Conservation (phyloP, 30 jellyfish, hydroid and myxozoan genomes). For the Cassiopea xamachana region DNA sequence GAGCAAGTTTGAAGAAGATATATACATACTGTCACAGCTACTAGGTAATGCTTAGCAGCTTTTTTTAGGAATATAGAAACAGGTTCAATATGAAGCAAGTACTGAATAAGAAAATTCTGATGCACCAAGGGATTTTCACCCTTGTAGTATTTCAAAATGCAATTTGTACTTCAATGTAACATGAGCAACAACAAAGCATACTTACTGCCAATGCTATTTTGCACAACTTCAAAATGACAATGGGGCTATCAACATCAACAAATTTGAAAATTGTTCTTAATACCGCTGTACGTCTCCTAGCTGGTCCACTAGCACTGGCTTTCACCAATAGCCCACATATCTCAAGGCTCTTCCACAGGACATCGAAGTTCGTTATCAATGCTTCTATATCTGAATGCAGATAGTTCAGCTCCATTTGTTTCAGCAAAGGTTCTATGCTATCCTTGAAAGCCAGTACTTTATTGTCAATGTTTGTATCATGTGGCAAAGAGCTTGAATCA, state of each 20-base stretch:
- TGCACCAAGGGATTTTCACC: not conserved
- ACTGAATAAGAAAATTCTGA: not conserved
- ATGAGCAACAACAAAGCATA: no score
- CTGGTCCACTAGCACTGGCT: constrained; percentile 62
- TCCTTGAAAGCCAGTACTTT: constrained; percentile 42
- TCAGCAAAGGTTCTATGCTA: constrained; percentile 73
- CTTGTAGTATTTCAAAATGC: not conserved
- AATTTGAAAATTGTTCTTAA: constrained; percentile 75
- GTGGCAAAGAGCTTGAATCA: constrained; percentile 1
- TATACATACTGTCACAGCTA: not conserved
- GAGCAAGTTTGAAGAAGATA: no score
- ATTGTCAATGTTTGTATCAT: constrained; percentile 30
- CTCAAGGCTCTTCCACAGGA: constrained; percentile 76
- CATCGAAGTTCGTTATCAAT: constrained; percentile 74
- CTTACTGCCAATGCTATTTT: constrained; percentile 80
- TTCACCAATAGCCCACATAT: constrained; percentile 67
- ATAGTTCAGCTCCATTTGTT: constrained; percentile 89
- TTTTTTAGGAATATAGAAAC: not conserved
- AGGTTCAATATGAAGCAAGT: no score
- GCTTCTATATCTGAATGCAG: constrained; percentile 74
- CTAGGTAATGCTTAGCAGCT: not conserved
- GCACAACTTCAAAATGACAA: constrained; percentile 71
- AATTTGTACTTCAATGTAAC: not conserved
- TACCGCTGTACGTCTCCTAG: constrained; percentile 70
- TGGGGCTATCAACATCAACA: constrained; percentile 67